Evolutionary conservation across 1,140 invertebrate genomes (phyloP), one percentile per base, ranked within the genome.

Genomic region (Drosophila fuyamai): DNA sequence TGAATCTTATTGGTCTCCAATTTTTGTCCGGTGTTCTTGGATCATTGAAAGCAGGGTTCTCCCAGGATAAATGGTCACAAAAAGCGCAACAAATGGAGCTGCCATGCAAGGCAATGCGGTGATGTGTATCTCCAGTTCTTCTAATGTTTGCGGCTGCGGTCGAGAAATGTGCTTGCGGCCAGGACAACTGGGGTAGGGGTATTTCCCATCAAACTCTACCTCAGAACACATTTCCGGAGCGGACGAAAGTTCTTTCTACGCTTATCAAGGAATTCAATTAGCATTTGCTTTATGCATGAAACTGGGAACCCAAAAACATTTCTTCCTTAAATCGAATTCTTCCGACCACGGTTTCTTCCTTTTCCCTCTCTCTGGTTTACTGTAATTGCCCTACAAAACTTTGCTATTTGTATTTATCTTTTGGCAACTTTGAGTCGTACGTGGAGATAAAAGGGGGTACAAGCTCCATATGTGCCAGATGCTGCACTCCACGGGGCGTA

Each of bases 201-300:
- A 14, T 38, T 32, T 68, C 43, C 50, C 54, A 43, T 57, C 36
- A 47, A 36, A 23, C 55, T 62, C 54, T 38, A 46, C 29, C 51
- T 41, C 27, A 23, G 35, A 59, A 58, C 70, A 80, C 55, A 80
- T 73, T 85, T 67, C 62, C 74, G 55, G 75, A 40, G 18, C 38
- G 38, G 16, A 60, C 23, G 38, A 71, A 72, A 81, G 57, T 78
- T 78, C 75, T 53, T 61, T 83, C 60, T 55, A 44, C 57, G 54
- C 44, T 73, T 68, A 86, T 76, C 61, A 68, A 54, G 71, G 59
- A 82, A 88, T 79, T 88, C 83, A 88, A 86, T 88, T 88, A 88
- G 66, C 79, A 86, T 79, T 78, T 85, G 78, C 61, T 76, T 86
- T 85, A 85, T 86, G 79, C 79, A 85, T 85, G 75, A 86, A 67